Base-by-base conservation (phyloP, 2,113 vertebrate species). In the Desmodus rotundus region DNA sequence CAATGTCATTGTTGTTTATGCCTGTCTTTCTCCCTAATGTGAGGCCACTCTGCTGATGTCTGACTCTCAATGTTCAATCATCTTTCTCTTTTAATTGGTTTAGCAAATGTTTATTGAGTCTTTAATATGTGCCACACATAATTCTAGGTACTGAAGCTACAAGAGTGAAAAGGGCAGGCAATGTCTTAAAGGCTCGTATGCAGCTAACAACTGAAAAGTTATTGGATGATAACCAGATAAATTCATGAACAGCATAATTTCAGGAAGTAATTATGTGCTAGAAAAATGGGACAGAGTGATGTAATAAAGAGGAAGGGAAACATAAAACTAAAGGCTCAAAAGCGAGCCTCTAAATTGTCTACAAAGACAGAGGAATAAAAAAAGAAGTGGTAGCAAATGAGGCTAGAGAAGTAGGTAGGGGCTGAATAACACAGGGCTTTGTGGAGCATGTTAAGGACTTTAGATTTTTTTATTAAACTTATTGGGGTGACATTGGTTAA, bases 41-140 rank as follows among this genome's bases (percentile, higher is more conserved):
- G 47, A 58, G n/a, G 41, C 91, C 15, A 56, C 26, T 54, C 38
- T 95, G 45, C 26, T 94, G 9, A 36, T 92, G 19, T 86, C 54
- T 89, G 41, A 87, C 12, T 94, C 52, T 87, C 54, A 94, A 24
- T 41, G 6, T 58, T 93, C 82, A 81, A 67, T 88, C 50, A 85
- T 81, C 10, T 33, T 77, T 26, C n/a, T 52, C 67, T 92, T 92
- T 72, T 84, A 73, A 76, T 47, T 76, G 33, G 38, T 61, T 96
- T 91, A 89, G 36, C 47, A 92, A 96, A 58, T 87, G 16, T 84
- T 83, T 89, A 89, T 36, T 80, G 68, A 89, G n/a, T 67, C 31
- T 10, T 85, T 93, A 76, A 20, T 41, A 89, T 45, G 36, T 95
- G 43, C 47, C 11, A 56, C 4, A 83, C 28, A 81, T 83, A 89